Evolutionary conservation across 92 coral and sea anemone species (phyloP), one percentile per base, ranked within the genome.

Genomic region (Paragorgia papillata): DNA sequence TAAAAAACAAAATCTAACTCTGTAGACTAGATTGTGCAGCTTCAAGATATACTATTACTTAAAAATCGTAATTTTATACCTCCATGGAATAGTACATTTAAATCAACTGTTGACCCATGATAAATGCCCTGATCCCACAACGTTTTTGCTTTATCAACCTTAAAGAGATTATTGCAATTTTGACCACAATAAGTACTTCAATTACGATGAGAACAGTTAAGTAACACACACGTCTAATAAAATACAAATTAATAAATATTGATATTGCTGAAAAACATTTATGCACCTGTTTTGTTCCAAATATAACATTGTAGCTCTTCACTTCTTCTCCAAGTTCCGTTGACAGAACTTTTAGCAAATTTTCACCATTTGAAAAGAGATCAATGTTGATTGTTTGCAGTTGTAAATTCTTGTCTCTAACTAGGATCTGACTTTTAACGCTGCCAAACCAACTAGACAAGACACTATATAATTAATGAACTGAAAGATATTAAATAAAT

Each of bases 31-130:
- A 55, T 0, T 21, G 61, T 1, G 19, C 0, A 0, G 0, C 22
- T 0, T 37, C 5, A 12, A 37, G 43, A n/a, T 7, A 6, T 15
- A 46, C 43, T 37, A 46, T 46, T 9, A 46, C n/a, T 7, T 2
- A 46, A 46, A 7, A 7, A n/a, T 46, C 15, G 7, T 46, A 10
- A 37, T 46, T 15, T 7, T 26, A 19, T 18, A 64, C 71, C 71
- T 17, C 75, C 75, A 46, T 14, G 40, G 18, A 68, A 68, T 2
- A 18, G 33, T 7, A 68, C 39, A 18, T 0, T 13, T 48, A 68
- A 48, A 44, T 68, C 75, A 17, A 68, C 59, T 9, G 75, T 68
- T 0, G 75, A 24, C 27, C 75, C 75, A 48, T 68, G 75, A 13
- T 26, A 44, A 2, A 68, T 68, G 0, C 54, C 60, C 29, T 68